Evolutionary conservation across 2,888 invertebrate genomes (phyloP).

Genomic region (Volucella bombylans): DNA sequence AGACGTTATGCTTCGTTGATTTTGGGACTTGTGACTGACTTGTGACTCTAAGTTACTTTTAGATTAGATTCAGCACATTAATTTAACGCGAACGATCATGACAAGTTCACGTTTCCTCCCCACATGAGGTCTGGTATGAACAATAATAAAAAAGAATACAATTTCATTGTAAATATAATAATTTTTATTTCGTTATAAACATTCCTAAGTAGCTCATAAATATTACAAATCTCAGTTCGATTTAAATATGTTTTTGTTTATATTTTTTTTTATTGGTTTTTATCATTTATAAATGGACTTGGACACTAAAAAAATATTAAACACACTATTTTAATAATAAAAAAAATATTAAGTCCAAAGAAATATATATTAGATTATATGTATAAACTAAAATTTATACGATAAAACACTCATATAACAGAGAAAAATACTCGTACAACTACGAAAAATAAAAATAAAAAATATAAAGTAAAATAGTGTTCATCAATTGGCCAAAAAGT

Average conservation of each 20-base stretch:
- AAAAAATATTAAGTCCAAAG: constrained; percentile 41
- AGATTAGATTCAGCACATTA: constrained; percentile 6
- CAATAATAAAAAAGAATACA: constrained; percentile 4
- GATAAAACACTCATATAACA: constrained; percentile 60
- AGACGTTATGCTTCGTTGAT: constrained; percentile 43
- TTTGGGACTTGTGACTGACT: neutral
- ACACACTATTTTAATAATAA: constrained; percentile 37
- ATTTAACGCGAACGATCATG: constrained; percentile 22
- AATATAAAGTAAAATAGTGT: constrained; percentile 34
- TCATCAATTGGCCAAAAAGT: constrained; percentile 59
- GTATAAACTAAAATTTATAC: constrained; percentile 39
- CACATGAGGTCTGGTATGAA: neutral
- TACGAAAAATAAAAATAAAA: constrained; percentile 1
- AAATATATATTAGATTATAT: constrained; percentile 33
- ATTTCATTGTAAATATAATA: constrained; percentile 50
- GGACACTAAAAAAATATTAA: constrained; percentile 54
- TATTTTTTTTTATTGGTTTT: constrained; percentile 5
- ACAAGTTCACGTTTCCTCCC: neutral
- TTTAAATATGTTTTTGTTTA: constrained; percentile 40
- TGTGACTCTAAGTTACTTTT: neutral
- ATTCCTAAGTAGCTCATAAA: constrained; percentile 64
- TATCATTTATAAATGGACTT: constrained; percentile 61
- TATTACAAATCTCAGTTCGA: constrained; percentile 74
- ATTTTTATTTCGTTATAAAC: constrained; percentile 66
- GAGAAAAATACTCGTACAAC: constrained; percentile 17